These are phyloP conservation scores for Asobara japonica DNA, from an alignment of 1,140 invertebrate species.

Conservation along the genomic window DNA sequence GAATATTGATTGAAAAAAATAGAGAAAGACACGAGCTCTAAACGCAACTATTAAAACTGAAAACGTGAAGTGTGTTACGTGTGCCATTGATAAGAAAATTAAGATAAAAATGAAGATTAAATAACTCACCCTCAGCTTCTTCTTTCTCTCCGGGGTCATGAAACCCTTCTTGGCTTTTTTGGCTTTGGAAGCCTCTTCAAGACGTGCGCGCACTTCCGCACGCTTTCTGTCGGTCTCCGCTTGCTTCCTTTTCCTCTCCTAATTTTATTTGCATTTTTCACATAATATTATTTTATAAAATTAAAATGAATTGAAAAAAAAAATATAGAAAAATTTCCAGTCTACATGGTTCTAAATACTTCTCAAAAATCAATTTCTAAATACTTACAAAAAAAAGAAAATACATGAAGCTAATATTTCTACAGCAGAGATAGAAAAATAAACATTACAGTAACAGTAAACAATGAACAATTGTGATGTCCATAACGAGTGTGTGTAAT, in stretches of 20 bases:
- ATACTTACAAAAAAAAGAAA: neutral
- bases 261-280: conserved; percentile 42
- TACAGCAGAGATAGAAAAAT: neutral
- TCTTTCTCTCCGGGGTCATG: conserved; percentile 98
- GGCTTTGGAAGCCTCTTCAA: conserved; percentile 94
- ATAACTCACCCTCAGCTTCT: conserved; percentile 95
- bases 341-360: neutral
- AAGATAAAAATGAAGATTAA: too few relatives aligned
- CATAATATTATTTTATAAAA: neutral
- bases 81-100: neutral
- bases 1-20: too few relatives aligned
- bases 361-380: neutral
- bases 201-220: conserved; percentile 93
- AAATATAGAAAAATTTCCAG: neutral
- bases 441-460: neutral
- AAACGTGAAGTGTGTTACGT: too few relatives aligned
- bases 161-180: conserved; percentile 98
- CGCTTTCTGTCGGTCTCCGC: conserved; percentile 93
- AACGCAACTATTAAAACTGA: too few relatives aligned
- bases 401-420: conserved; percentile 15
- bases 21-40: too few relatives aligned
- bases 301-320: neutral
- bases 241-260: conserved; percentile 95
- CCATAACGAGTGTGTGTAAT: neutral
- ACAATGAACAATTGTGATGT: neutral